These are phyloP conservation scores for Trichosurus vulpecula DNA, from an alignment of 2,797 vertebrate genomes.

Conservation along the genomic window DNA sequence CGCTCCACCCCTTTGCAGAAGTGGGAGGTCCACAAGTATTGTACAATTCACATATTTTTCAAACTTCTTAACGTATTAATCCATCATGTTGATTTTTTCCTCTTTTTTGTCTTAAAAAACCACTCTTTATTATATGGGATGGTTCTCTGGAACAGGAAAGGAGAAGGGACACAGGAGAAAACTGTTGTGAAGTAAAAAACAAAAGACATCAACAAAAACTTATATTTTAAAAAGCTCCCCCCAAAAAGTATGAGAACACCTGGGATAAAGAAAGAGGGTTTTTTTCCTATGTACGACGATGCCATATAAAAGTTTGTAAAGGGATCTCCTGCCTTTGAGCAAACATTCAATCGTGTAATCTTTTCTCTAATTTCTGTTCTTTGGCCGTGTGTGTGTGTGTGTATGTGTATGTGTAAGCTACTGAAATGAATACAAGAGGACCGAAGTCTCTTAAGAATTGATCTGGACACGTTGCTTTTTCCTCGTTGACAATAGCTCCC, in stretches of 20 bases:
- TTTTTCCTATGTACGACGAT: not conserved
- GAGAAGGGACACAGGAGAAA: not conserved
- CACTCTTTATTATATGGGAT: not conserved
- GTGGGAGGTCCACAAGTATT: not conserved
- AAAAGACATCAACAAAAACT: not conserved
- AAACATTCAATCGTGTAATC: not conserved
- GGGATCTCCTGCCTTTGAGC: not conserved
- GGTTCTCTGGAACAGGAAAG: not conserved
- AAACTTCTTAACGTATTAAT: not conserved
- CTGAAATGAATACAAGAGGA: not conserved
- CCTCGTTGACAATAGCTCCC: slow-evolving; percentile 28
- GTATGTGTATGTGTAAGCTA: not conserved
- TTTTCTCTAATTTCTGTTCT: not conserved
- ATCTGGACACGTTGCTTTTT: slow-evolving; percentile 22
- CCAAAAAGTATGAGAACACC: not conserved
- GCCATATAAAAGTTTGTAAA: not conserved
- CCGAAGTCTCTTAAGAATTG: slow-evolving; percentile 26
- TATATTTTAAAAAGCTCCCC: not conserved
- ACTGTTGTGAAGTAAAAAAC: not conserved
- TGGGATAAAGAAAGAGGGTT: not conserved
- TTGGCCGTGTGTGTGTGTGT: too few species aligned
- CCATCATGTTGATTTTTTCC: not conserved
- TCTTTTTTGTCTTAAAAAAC: not conserved
- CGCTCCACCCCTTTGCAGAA: not conserved
- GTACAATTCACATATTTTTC: not conserved